Evolutionary conservation across 2,113 vertebrate species (phyloP).

Genomic region (Sinocyclocheilus anshuiensis): DNA sequence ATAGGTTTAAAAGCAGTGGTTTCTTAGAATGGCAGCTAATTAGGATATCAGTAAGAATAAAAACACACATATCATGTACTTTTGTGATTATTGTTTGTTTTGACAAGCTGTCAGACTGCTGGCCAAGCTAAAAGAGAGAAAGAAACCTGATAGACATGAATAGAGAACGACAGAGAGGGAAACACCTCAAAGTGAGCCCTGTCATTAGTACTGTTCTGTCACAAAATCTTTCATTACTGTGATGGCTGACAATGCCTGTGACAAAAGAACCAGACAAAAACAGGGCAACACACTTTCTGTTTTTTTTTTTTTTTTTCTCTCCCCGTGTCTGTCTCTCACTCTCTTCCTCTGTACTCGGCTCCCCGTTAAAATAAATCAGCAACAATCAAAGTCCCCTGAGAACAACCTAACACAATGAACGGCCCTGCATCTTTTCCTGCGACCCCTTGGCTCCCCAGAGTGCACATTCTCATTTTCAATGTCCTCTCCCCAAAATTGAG

Average conservation of each 20-base stretch:
- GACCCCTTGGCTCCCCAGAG: not conserved
- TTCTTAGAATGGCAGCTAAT: constrained; percentile 25
- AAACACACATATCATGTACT: not conserved
- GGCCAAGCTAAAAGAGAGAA: constrained; percentile 28
- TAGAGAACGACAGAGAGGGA: not conserved
- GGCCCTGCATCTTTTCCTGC: constrained; percentile 18
- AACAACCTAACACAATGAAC: constrained; percentile 49
- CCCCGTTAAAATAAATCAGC: constrained; percentile 38
- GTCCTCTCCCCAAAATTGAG: not conserved
- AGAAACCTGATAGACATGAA: constrained; percentile 1
- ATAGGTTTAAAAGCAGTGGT: not conserved
- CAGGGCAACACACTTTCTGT: not conserved
- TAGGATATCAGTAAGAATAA: constrained; percentile 31
- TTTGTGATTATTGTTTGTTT: not conserved
- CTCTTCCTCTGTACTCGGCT: not conserved
- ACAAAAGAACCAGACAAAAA: constrained; percentile 36
- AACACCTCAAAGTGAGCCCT: constrained; percentile 32
- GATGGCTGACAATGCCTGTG: constrained; percentile 31
- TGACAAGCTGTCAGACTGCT: not conserved
- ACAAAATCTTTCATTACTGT: constrained; percentile 39
- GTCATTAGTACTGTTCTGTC: constrained; percentile 48
- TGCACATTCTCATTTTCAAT: constrained; percentile 43
- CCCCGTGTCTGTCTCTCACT: not conserved
- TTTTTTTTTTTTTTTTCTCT: not conserved
- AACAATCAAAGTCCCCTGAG: constrained; percentile 37